Percentiles rank a stretch among this genome's conserved stretches.
Evolutionary conservation across 2,888 invertebrate genomes (phyloP).

Genomic region (Trachelus iudaicus): DNA sequence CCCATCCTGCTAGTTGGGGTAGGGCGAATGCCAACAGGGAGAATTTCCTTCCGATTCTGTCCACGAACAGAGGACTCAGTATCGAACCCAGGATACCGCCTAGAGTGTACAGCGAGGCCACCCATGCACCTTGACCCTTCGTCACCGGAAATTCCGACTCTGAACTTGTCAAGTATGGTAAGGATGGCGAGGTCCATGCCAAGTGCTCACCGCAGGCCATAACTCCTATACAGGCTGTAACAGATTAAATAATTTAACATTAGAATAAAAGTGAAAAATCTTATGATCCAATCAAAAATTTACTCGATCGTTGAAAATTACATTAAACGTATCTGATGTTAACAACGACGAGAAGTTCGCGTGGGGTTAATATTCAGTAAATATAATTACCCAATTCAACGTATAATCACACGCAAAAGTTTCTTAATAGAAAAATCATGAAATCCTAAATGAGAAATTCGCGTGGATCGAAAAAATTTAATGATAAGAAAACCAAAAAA

Average conservation of each 20-base stretch:
- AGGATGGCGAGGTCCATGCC: conserved; percentile 56
- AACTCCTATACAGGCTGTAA: conserved; percentile 49
- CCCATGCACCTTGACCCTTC: conserved; percentile 50
- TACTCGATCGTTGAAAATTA: too few relatives aligned
- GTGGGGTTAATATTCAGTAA: too few relatives aligned
- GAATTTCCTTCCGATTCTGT: conserved; percentile 52
- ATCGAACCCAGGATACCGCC: conserved; percentile 50
- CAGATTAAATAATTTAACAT: background rate
- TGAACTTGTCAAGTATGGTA: conserved; percentile 46
- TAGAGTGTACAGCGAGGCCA: conserved; percentile 51
- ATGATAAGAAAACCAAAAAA: too few relatives aligned
- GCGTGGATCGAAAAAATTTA: too few relatives aligned
- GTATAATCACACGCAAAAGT: too few relatives aligned
- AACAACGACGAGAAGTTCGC: too few relatives aligned
- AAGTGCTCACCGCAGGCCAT: conserved; percentile 53
- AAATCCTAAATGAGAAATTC: too few relatives aligned
- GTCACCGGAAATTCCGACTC: conserved; percentile 47
- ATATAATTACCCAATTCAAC: too few relatives aligned
- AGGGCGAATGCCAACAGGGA: conserved; percentile 48
- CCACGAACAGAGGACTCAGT: conserved; percentile 45
- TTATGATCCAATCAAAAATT: background rate
- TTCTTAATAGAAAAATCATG: too few relatives aligned
- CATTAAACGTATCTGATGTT: too few relatives aligned
- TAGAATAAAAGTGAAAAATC: background rate
- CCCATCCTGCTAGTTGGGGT: conserved; percentile 52